A percentile compares a stretch with the other conserved stretches of the same genome.
Conservation (phyloP, 2,797 vertebrate species). For the Chelidonichthys spinosus region DNA sequence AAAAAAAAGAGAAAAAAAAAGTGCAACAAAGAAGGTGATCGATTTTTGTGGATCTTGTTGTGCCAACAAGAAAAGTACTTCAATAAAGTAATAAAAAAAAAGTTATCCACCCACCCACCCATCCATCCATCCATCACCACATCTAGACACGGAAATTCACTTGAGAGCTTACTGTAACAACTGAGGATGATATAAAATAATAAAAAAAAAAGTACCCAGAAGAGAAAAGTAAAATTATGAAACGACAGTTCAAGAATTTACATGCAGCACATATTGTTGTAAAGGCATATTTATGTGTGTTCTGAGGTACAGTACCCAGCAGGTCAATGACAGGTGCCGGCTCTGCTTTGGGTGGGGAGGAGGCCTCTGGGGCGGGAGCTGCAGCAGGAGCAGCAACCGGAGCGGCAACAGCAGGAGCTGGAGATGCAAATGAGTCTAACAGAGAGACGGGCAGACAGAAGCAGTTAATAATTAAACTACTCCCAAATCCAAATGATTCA, state of each 20-base stretch:
- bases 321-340: slow-evolving; percentile 94
- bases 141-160: slow-evolving; percentile 13
- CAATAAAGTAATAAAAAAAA: too few relatives aligned
- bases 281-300: neutral
- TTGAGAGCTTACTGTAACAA: slow-evolving; percentile 20
- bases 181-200: too few relatives aligned
- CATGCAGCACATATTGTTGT: neutral
- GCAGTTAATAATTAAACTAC: slow-evolving; percentile 24
- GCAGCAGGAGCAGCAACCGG: slow-evolving; percentile 80
- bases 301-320: slow-evolving; percentile 86
- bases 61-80: too few relatives aligned
- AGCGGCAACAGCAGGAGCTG: slow-evolving; percentile 75
- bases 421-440: slow-evolving; percentile 89
- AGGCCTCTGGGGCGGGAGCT: slow-evolving; percentile 82
- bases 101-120: too few relatives aligned
- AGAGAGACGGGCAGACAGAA: slow-evolving; percentile 29
- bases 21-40: too few relatives aligned
- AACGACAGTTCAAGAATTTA: neutral
- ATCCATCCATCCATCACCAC: neutral
- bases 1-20: too few relatives aligned
- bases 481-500: neutral
- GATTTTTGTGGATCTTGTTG: too few relatives aligned
- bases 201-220: neutral
- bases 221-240: neutral
- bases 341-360: slow-evolving; percentile 92